A percentile compares a stretch with the other conserved stretches of the same genome.
Conservation (phyloP, 2,888 invertebrate species). For the Metopia argyrocephala region DNA sequence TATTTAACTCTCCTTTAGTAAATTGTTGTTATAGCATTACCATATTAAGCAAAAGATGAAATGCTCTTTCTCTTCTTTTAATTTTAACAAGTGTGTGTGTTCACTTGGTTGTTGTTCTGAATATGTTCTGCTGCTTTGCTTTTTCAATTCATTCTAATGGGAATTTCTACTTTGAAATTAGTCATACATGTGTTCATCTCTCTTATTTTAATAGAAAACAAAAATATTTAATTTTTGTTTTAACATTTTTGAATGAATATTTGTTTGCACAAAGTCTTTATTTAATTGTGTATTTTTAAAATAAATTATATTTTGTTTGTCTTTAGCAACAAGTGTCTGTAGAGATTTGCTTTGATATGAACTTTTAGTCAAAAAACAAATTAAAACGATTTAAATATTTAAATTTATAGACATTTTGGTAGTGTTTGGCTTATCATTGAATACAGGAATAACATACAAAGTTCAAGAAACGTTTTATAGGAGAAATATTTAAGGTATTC, state of each 20-base stretch:
- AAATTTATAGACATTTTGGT: neutral
- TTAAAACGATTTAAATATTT: neutral
- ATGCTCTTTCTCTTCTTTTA: neutral
- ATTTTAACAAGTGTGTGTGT: neutral
- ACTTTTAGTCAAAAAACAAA: slow-evolving; percentile 12
- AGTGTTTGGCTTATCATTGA: neutral
- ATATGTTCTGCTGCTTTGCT: too few species aligned
- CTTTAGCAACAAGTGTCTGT: slow-evolving; percentile 3
- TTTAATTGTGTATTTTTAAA: neutral
- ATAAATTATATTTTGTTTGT: neutral
- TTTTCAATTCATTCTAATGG: slow-evolving; percentile 17
- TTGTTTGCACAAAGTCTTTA: neutral
- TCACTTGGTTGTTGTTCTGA: neutral
- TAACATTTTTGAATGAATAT: neutral
- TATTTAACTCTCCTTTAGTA: neutral
- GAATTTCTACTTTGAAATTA: slow-evolving; percentile 21
- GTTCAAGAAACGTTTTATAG: slow-evolving; percentile 19
- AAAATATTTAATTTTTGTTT: slow-evolving; percentile 16
- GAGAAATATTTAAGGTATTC: too few species aligned
- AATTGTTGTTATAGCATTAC: neutral
- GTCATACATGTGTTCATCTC: neutral
- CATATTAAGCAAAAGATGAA: neutral
- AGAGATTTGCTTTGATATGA: slow-evolving; percentile 26
- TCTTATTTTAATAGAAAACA: neutral
- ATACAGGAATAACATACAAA: neutral